Conservation (phyloP, 2,797 vertebrate species). For the Coccyzus lansbergi region DNA sequence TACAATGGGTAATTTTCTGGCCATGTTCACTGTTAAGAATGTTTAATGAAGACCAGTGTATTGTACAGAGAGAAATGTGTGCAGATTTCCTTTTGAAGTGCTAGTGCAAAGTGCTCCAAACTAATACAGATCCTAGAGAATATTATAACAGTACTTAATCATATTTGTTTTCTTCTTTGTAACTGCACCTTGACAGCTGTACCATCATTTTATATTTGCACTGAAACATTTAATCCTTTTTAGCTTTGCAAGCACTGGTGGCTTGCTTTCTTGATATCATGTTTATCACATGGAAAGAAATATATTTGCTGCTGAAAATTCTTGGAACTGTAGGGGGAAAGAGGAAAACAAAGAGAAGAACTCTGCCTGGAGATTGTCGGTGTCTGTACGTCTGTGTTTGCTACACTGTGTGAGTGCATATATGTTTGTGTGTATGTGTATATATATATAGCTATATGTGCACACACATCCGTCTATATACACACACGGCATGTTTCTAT, state of each 20-base stretch:
- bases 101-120: conserved; percentile 67
- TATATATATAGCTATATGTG: conserved; percentile 6
- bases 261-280: conserved; percentile 82
- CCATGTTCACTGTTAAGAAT: conserved; percentile 56
- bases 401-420: conserved; percentile 49
- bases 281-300: conserved; percentile 77
- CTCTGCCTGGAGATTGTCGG: neutral
- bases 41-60: conserved; percentile 69
- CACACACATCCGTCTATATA: conserved; percentile 12
- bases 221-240: conserved; percentile 79
- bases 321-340: conserved; percentile 67
- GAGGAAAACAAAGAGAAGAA: conserved; percentile 29
- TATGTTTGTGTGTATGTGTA: conserved; percentile 24
- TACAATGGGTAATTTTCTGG: conserved; percentile 62
- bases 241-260: conserved; percentile 85
- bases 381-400: conserved; percentile 18
- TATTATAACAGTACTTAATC: conserved; percentile 57
- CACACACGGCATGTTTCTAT: conserved; percentile 33
- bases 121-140: conserved; percentile 52
- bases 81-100: conserved; percentile 66
- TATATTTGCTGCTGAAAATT: conserved; percentile 83
- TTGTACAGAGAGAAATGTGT: conserved; percentile 66
- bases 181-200: conserved; percentile 75
- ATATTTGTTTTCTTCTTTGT: conserved; percentile 60
- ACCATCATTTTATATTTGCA: conserved; percentile 80